A percentile compares a stretch with the other conserved stretches of the same genome.
These are phyloP conservation scores for Drymodes brunneopygia DNA, from an alignment of 2,113 vertebrate genomes.

Conservation along the genomic window DNA sequence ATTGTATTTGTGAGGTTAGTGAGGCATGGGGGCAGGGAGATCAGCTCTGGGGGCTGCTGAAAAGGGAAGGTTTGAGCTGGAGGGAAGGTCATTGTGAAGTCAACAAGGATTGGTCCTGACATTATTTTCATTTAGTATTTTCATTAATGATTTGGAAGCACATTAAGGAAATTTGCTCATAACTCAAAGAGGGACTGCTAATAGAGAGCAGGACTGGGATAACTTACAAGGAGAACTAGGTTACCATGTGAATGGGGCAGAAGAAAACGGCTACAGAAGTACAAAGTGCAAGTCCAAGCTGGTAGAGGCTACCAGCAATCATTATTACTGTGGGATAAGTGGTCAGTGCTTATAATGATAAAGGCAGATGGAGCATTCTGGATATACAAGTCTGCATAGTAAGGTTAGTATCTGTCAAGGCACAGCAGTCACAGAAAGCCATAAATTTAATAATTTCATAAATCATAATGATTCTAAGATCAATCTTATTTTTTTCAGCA, in stretches of 20 bases:
- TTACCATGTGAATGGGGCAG: neutral
- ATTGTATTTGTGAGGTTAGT: neutral
- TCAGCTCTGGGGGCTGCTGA: neutral
- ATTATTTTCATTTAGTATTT: neutral
- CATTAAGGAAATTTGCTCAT: neutral
- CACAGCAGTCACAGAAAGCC: neutral
- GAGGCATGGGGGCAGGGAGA: neutral
- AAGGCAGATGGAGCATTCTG: neutral
- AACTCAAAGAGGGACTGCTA: neutral
- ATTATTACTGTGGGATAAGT: neutral
- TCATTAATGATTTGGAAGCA: neutral
- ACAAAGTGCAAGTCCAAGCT: neutral
- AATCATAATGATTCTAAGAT: neutral
- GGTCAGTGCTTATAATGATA: neutral
- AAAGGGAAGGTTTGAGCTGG: neutral
- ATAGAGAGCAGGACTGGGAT: neutral
- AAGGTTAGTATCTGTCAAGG: neutral
- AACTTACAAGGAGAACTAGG: neutral
- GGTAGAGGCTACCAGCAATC: neutral
- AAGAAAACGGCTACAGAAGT: neutral
- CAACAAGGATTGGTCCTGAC: neutral
- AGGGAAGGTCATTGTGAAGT: neutral
- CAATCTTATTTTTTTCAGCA: neutral
- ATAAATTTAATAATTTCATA: neutral
- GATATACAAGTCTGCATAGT: neutral